Evolutionary conservation across 2,797 vertebrate genomes (phyloP).

Genomic region (Anguilla anguilla): DNA sequence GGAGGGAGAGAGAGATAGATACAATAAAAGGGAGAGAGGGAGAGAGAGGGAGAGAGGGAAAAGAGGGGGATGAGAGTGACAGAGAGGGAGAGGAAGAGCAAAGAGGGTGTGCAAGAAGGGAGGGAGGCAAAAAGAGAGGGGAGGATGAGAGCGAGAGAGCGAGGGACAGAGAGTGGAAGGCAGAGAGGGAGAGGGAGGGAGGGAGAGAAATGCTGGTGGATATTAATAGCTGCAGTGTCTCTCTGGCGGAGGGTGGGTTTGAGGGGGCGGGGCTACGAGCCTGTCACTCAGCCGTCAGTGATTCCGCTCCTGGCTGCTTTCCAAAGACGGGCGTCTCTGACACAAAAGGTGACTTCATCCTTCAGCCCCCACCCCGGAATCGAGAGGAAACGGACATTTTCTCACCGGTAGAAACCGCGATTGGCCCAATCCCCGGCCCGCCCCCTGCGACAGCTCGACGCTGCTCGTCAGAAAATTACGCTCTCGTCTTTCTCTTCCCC

Average conservation of each 20-base stretch:
- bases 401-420: too few species aligned
- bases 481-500: background rate
- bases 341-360: conserved; percentile 1
- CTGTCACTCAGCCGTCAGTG: conserved; percentile 12
- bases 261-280: background rate
- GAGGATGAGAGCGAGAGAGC: too few species aligned
- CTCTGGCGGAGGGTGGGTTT: background rate
- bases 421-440: background rate
- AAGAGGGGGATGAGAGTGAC: background rate
- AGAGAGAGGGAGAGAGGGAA: background rate
- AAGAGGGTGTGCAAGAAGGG: too few species aligned
- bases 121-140: background rate
- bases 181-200: background rate
- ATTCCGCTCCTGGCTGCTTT: background rate
- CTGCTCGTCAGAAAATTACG: background rate
- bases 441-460: background rate
- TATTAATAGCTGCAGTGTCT: conserved; percentile 9
- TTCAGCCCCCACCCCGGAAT: too few species aligned
- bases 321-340: conserved; percentile 6
- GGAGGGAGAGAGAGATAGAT: background rate
- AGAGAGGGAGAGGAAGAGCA: background rate
- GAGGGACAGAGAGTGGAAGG: background rate
- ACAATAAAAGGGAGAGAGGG: background rate
- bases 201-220: background rate
- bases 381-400: background rate